Evolutionary conservation across 2,113 vertebrate species (phyloP), one percentile per base, ranked within the genome.

Genomic region (Coptodon rendalli): DNA sequence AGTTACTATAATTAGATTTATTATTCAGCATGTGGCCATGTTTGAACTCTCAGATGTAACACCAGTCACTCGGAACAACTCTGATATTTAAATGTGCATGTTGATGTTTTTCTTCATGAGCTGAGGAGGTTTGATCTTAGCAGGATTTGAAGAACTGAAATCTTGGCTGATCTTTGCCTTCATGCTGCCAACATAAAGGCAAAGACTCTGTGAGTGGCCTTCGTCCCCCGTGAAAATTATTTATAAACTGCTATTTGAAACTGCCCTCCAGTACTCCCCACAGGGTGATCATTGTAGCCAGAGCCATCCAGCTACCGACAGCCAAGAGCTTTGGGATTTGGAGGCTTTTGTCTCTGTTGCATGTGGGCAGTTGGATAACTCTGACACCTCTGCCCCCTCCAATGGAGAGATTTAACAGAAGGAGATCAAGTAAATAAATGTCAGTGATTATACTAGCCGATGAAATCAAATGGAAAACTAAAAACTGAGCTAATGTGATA

Each of bases 191-290:
- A 83, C 36, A 78, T 81, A 27, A 87, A 85, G 36, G 81, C 61
- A 68, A 38, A 83, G 78, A 31, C 80, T 73, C 40, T 54, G 27
- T 89, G 36, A 92, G 80, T 80, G 36, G 88, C 59, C 50, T 87
- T 24, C 83, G 85, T 84, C 82, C 84, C 79, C 56, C 48, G 17
- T 31, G 43, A 85, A 85, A 81, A 87, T 87, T 98, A 98, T 98
- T 98, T 98, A 97, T 97, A 97, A 95, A 93, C 93, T 96, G 96
- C 84, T 94, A 97, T 96, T 95, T 95, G 95, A 97, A 95, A 96
- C 95, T 66, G 27, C 92, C 87, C 93, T 83, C 31, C 93, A 81
- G 29, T 78, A 29, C 83, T 79, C 89, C 86, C 79, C 80, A 11
- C 61, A 2, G 10, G 13, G 57, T 50, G 13, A 78, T 59, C 5